These are phyloP conservation scores for Globodera ellingtonae DNA, from an alignment of 1,140 invertebrate genomes.

Conservation along the genomic window DNA sequence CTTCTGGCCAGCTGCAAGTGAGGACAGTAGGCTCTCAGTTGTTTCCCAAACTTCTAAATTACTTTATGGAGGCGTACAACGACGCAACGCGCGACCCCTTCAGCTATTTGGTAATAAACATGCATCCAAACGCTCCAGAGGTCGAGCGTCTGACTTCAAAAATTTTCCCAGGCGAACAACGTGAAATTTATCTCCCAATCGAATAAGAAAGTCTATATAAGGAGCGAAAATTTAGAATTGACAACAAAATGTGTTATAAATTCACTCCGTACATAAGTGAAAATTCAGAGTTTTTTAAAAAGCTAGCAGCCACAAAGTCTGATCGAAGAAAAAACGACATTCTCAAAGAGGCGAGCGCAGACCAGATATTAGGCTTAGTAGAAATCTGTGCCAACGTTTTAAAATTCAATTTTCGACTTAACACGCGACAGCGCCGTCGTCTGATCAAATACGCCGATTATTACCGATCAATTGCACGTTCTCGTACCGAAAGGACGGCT, in stretches of 20 bases:
- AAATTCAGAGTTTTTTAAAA: neutral
- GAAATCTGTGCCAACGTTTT: conserved; percentile 39
- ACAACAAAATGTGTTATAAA: neutral
- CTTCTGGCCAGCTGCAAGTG: neutral
- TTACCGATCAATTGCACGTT: conserved; percentile 29
- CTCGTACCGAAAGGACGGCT: conserved; percentile 18
- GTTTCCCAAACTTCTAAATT: neutral
- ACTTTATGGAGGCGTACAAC: neutral
- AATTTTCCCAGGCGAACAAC: conserved; percentile 33
- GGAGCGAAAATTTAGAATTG: neutral
- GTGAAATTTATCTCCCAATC: conserved; percentile 13
- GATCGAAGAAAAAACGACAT: neutral
- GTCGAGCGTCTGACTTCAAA: conserved; percentile 19
- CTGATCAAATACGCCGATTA: conserved; percentile 31
- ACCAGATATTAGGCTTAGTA: conserved; percentile 30
- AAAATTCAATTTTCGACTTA: conserved; percentile 24
- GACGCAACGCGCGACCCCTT: neutral
- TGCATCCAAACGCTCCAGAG: conserved; percentile 33
- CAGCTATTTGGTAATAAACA: conserved; percentile 16
- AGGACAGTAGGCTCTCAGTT: neutral
- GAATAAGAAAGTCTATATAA: neutral
- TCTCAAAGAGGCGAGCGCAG: neutral
- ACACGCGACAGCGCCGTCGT: neutral
- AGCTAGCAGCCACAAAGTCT: neutral
- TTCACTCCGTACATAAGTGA: neutral